These are phyloP conservation scores for Porites lutea DNA, from an alignment of 64 coral and sea anemone genomes.

Conservation along the genomic window DNA sequence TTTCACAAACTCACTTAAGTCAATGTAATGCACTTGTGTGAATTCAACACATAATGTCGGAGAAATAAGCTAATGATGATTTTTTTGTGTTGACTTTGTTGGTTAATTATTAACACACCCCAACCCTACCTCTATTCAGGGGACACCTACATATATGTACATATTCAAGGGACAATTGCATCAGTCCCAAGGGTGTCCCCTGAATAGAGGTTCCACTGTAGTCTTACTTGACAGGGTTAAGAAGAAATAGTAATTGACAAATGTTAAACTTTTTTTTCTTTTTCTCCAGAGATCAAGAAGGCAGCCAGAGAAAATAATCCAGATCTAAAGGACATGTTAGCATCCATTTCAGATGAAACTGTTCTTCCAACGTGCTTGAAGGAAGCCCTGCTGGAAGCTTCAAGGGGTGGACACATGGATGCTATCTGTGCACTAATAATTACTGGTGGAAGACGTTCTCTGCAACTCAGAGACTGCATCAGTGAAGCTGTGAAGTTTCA, in stretches of 20 bases:
- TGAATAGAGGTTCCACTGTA: too few species aligned
- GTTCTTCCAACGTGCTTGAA: constrained; percentile 74
- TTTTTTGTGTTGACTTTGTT: too few species aligned
- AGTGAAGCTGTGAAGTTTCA: constrained; percentile 64
- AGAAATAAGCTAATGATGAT: too few species aligned
- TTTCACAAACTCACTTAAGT: too few species aligned
- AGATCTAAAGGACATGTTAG: constrained; percentile 67
- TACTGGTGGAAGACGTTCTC: constrained; percentile 52
- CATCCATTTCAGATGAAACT: constrained; percentile 46
- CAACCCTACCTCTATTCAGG: too few species aligned
- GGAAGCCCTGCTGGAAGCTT: constrained; percentile 75
- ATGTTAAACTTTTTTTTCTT: background rate
- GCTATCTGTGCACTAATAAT: constrained; percentile 85
- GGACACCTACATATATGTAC: too few species aligned
- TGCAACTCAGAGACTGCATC: constrained; percentile 69
- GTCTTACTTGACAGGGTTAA: background rate
- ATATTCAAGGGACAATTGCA: too few species aligned
- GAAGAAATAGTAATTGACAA: background rate
- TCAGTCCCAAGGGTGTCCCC: too few species aligned
- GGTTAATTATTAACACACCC: too few species aligned
- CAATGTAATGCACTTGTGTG: too few species aligned
- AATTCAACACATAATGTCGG: too few species aligned
- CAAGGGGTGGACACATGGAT: constrained; percentile 72
- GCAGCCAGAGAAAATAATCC: constrained; percentile 73
- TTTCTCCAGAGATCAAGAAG: constrained; percentile 78